Evolutionary conservation across 2,888 invertebrate genomes (phyloP).

Genomic region (Margaritifera margaritifera): DNA sequence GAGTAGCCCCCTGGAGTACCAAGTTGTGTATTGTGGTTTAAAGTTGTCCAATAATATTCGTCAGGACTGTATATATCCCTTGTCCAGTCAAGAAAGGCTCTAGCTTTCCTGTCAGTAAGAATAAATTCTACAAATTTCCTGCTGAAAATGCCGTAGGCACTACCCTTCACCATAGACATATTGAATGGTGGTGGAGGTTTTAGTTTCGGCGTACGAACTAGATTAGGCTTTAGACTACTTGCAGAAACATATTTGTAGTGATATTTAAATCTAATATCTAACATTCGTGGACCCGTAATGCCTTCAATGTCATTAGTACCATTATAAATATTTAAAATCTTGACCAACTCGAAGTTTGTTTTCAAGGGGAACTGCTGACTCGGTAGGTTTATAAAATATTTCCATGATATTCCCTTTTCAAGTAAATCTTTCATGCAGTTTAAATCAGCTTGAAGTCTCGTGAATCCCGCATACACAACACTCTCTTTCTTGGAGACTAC

Average conservation of each 20-base stretch:
- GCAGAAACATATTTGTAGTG: slow-evolving; percentile 31
- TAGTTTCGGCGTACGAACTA: slow-evolving; percentile 22
- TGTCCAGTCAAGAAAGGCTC: slow-evolving; percentile 65
- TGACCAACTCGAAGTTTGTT: slow-evolving; percentile 69
- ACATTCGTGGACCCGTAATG: slow-evolving; percentile 51
- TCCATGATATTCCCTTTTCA: slow-evolving; percentile 53
- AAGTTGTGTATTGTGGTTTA: slow-evolving; percentile 66
- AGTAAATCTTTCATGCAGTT: slow-evolving; percentile 70
- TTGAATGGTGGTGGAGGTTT: slow-evolving; percentile 42
- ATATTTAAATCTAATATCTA: slow-evolving; percentile 31
- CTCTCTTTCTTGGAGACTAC: slow-evolving; percentile 63
- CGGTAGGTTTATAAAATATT: slow-evolving; percentile 70
- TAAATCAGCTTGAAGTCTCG: slow-evolving; percentile 67
- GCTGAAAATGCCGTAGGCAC: slow-evolving; percentile 70
- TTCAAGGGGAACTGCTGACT: slow-evolving; percentile 69
- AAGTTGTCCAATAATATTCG: slow-evolving; percentile 71
- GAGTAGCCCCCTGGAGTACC: slow-evolving; percentile 64
- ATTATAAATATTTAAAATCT: slow-evolving; percentile 68
- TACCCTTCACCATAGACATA: slow-evolving; percentile 62
- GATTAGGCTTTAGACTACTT: slow-evolving; percentile 24
- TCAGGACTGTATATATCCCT: slow-evolving; percentile 66
- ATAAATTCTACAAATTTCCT: slow-evolving; percentile 67
- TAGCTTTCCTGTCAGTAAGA: slow-evolving; percentile 51
- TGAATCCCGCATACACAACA: slow-evolving; percentile 67
- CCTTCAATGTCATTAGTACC: slow-evolving; percentile 72